These are phyloP conservation scores for Sebastes baramenuke DNA, from an alignment of 2,797 vertebrate genomes.

Conservation along the genomic window DNA sequence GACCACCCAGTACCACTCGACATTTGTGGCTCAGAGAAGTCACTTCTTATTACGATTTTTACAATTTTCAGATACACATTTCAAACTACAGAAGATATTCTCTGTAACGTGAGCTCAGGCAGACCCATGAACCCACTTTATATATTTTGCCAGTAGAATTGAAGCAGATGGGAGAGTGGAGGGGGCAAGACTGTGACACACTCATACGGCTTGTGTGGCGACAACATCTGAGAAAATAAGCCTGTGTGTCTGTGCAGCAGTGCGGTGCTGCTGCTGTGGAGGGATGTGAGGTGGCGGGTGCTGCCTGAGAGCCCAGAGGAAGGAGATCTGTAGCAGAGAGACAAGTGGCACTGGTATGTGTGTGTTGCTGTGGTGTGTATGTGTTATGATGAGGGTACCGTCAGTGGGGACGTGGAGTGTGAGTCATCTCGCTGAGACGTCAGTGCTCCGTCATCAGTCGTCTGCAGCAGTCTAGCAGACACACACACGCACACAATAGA, in stretches of 20 bases:
- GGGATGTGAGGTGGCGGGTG: slow-evolving; percentile 41
- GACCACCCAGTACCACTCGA: slow-evolving; percentile 54
- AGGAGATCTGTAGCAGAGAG: slow-evolving; percentile 36
- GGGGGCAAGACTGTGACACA: slow-evolving; percentile 19
- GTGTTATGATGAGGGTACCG: slow-evolving; percentile 20
- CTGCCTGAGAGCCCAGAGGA: slow-evolving; percentile 15
- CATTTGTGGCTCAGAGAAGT: slow-evolving; percentile 28
- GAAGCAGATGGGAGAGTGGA: slow-evolving; percentile 52
- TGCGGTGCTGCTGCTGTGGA: slow-evolving; percentile 24
- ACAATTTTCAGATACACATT: slow-evolving; percentile 1
- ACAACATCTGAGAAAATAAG: slow-evolving; percentile 10
- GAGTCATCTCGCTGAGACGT: slow-evolving; percentile 79
- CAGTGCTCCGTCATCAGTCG: slow-evolving; percentile 71
- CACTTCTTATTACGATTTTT: slow-evolving; percentile 29
- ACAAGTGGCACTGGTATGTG: slow-evolving; percentile 38
- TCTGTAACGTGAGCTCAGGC: slow-evolving; percentile 10
- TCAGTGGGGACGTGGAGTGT: slow-evolving; percentile 56
- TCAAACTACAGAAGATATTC: slow-evolving; percentile 2
- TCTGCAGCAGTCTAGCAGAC: slow-evolving; percentile 44
- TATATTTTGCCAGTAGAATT: slow-evolving; percentile 37
- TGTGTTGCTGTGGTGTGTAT: neutral
- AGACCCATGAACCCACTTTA: slow-evolving; percentile 42
- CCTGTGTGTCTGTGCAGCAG: slow-evolving; percentile 10
- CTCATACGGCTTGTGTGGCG: neutral
- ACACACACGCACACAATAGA: neutral